phyloP scores from a whole-genome alignment of 2,113 vertebrate genomes.

The Caretta caretta region DNA sequence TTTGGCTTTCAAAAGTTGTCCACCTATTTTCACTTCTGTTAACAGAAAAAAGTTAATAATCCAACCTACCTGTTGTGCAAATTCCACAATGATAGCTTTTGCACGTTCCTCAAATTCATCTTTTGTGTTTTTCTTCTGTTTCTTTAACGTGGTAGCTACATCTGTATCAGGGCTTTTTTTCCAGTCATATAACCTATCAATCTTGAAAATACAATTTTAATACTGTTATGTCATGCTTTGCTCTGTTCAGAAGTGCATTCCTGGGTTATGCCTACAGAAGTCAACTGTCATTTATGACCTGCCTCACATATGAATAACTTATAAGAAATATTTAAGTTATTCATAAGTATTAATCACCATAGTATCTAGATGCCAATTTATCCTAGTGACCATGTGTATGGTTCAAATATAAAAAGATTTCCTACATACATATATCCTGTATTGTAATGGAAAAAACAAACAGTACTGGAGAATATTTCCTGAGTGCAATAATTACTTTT shows the following conservation, averaged over 20 bases:
- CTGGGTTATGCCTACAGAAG: neutral
- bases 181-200: slow-evolving; percentile 98
- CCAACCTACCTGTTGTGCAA: slow-evolving; percentile 92
- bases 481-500: neutral
- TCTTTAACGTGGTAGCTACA: slow-evolving; percentile 93
- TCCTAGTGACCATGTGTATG: neutral
- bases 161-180: slow-evolving; percentile 96
- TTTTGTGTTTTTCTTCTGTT: slow-evolving; percentile 98
- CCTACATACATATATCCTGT: neutral
- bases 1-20: neutral
- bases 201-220: slow-evolving; percentile 75
- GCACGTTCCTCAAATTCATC: slow-evolving; percentile 96
- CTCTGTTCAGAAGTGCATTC: neutral
- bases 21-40: neutral
- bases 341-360: neutral
- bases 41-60: neutral
- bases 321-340: neutral
- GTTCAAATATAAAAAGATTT: neutral
- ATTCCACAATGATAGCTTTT: slow-evolving; percentile 94
- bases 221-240: neutral
- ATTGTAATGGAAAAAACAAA: neutral
- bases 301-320: neutral
- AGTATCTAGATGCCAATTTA: neutral
- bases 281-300: neutral
- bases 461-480: neutral